Evolutionary conservation across 1,140 invertebrate species (phyloP).

Genomic region (Ericerus pela): DNA sequence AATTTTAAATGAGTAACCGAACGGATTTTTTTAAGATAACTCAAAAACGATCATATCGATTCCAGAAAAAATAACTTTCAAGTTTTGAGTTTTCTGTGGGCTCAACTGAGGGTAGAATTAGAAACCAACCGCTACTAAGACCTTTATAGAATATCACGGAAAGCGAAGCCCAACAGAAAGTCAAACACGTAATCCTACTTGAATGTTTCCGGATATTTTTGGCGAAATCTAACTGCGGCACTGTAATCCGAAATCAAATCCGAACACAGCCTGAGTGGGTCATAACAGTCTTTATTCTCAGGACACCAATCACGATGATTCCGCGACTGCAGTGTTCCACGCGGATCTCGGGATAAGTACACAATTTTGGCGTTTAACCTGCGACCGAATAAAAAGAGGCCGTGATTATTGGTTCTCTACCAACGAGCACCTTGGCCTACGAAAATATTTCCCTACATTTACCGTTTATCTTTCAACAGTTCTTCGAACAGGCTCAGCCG

Average conservation of each 20-base stretch:
- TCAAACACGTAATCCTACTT: slow-evolving; percentile 35
- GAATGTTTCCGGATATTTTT: slow-evolving; percentile 52
- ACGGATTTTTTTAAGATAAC: too few species aligned
- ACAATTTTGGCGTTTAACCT: slow-evolving; percentile 61
- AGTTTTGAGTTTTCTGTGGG: too few species aligned
- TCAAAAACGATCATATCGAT: too few species aligned
- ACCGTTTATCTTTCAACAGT: slow-evolving; percentile 55
- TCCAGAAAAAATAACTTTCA: too few species aligned
- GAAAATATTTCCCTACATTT: slow-evolving; percentile 25
- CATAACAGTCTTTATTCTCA: slow-evolving; percentile 61
- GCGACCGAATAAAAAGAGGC: slow-evolving; percentile 19
- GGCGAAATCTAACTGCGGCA: slow-evolving; percentile 48
- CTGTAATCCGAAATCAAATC: slow-evolving; percentile 70
- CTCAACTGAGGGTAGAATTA: too few species aligned
- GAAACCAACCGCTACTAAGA: too few species aligned
- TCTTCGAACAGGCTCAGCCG: slow-evolving; percentile 52
- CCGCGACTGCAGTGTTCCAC: slow-evolving; percentile 70
- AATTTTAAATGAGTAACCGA: too few species aligned
- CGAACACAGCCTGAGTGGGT: slow-evolving; percentile 55
- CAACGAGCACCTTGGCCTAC: neutral
- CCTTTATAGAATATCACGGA: neutral
- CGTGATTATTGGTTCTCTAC: neutral
- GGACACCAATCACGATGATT: slow-evolving; percentile 72
- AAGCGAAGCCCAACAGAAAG: slow-evolving; percentile 3
- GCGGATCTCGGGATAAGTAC: slow-evolving; percentile 64